Conservation (phyloP, 2,113 vertebrate genomes). For the Sinocyclocheilus grahami region DNA sequence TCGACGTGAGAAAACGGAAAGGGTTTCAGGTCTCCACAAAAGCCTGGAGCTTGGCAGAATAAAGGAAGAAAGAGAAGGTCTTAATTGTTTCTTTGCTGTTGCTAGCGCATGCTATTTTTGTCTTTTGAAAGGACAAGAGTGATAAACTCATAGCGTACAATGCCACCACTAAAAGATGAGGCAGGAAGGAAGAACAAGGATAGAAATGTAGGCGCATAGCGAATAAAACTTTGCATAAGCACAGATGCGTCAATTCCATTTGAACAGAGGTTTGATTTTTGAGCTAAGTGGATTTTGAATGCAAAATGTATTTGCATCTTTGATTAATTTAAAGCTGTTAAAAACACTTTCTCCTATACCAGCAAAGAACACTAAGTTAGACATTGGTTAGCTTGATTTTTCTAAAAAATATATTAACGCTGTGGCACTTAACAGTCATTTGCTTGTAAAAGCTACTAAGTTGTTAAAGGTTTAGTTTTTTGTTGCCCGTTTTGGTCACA, state of each 20-base stretch:
- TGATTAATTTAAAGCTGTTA: background rate
- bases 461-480: background rate
- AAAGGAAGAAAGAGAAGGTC: conserved; percentile 11
- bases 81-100: conserved; percentile 39
- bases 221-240: background rate
- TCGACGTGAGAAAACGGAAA: background rate
- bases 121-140: conserved; percentile 14
- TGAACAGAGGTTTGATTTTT: background rate
- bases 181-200: background rate
- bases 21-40: conserved; percentile 8
- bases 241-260: background rate
- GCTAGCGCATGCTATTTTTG: conserved; percentile 7
- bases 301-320: background rate
- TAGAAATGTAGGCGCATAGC: background rate
- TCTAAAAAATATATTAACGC: background rate
- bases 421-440: background rate
- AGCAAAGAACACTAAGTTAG: background rate
- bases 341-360: background rate
- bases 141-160: conserved; percentile 16
- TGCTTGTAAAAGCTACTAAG: background rate
- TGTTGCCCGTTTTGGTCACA: background rate
- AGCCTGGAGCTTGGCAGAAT: conserved; percentile 14
- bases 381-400: background rate
- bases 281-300: background rate
- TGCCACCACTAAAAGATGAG: background rate